Percentiles rank a stretch among this genome's conserved stretches.
These are phyloP conservation scores for Thymelicus lineola DNA, from an alignment of 2,888 invertebrate genomes.

Conservation along the genomic window DNA sequence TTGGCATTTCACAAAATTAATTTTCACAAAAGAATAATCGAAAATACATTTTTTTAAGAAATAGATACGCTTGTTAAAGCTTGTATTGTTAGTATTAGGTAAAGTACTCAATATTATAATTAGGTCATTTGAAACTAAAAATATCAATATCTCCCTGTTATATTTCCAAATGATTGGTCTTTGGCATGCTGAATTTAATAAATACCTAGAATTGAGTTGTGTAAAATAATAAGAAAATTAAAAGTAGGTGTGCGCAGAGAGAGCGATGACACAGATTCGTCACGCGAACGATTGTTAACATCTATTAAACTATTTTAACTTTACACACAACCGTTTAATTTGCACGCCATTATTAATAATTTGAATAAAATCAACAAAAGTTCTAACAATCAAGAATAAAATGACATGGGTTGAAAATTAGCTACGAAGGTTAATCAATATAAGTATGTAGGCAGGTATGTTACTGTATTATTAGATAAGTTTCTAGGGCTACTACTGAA, in stretches of 20 bases:
- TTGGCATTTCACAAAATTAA: constrained; percentile 64
- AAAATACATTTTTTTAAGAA: constrained; percentile 64
- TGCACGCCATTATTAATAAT: constrained; percentile 80
- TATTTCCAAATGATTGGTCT: constrained; percentile 80
- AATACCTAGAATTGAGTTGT: constrained; percentile 64
- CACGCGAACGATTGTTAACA: constrained; percentile 72
- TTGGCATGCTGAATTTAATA: constrained; percentile 75
- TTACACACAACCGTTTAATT: constrained; percentile 85
- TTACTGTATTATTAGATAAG: constrained; percentile 41
- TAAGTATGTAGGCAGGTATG: constrained; percentile 63
- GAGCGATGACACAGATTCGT: constrained; percentile 59
- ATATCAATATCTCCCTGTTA: constrained; percentile 79
- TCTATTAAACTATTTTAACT: constrained; percentile 83
- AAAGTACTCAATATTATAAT: constrained; percentile 49
- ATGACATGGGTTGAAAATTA: constrained; percentile 59
- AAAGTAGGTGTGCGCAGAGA: constrained; percentile 60
- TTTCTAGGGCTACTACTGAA: constrained; percentile 79
- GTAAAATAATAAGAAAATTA: constrained; percentile 43
- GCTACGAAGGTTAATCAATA: constrained; percentile 61
- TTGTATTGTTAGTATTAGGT: constrained; percentile 56
- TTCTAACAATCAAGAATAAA: constrained; percentile 57
- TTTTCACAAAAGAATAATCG: constrained; percentile 63
- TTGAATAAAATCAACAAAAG: constrained; percentile 67
- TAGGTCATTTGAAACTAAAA: constrained; percentile 70
- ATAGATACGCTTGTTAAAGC: constrained; percentile 68